A percentile compares a stretch with the other conserved stretches of the same genome.
phyloP scores from a whole-genome alignment of 2,113 vertebrate species.

The Microtus oregoni region DNA sequence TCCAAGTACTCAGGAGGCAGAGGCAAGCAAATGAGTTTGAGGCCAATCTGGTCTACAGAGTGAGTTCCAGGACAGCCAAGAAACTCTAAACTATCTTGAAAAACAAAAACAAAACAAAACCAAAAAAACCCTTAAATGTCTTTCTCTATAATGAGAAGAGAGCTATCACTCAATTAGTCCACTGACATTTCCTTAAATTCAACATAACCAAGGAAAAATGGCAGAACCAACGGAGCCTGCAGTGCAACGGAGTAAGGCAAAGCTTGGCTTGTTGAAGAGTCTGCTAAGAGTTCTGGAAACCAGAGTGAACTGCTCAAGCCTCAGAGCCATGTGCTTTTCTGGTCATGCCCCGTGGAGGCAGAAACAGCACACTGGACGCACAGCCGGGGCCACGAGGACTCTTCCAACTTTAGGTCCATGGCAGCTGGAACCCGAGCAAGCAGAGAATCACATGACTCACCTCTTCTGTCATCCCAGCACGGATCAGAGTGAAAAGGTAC shows the following conservation, averaged over 20 bases:
- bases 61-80: neutral
- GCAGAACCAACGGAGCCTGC: neutral
- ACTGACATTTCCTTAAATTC: neutral
- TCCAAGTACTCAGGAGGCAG: neutral
- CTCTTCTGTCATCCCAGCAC: slow-evolving; percentile 98
- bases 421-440: neutral
- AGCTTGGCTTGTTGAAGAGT: neutral
- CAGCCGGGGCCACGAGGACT: neutral
- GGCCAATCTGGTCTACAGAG: neutral
- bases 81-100: neutral
- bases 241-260: neutral
- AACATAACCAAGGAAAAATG: neutral
- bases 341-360: neutral
- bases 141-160: neutral
- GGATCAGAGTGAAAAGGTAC: slow-evolving; percentile 95
- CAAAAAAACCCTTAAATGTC: neutral
- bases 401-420: neutral
- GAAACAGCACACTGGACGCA: neutral
- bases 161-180: neutral
- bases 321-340: neutral
- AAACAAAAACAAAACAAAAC: neutral
- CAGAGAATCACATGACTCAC: slow-evolving; percentile 79
- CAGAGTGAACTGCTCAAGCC: neutral
- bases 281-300: neutral
- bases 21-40: neutral